These are phyloP conservation scores for Andrena bucephala DNA, from an alignment of 2,888 invertebrate genomes.

Conservation along the genomic window DNA sequence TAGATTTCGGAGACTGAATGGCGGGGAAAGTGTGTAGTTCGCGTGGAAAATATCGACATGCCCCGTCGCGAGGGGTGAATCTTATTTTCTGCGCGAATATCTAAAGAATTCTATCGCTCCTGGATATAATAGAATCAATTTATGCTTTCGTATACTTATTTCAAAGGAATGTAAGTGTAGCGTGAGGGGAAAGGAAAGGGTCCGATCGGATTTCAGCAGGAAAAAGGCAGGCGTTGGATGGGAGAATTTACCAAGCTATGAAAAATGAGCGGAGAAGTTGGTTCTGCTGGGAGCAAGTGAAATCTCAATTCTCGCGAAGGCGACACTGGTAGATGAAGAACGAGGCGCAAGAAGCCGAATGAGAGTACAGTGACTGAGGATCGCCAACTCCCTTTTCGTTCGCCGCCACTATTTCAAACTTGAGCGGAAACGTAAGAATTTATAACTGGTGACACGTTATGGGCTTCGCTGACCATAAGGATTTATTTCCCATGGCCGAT, in stretches of 20 bases:
- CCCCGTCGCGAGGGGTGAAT: constrained; percentile 11
- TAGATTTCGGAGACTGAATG: constrained; percentile 45
- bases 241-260: constrained; percentile 11
- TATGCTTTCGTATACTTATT: no score
- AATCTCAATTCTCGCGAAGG: constrained; percentile 44
- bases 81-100: constrained; percentile 26
- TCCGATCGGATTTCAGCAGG: neutral
- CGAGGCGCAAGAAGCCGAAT: constrained; percentile 29
- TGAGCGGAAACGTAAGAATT: constrained; percentile 63
- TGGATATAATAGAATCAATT: neutral
- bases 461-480: constrained; percentile 52
- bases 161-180: neutral
- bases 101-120: neutral
- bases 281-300: constrained; percentile 8
- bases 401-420: constrained; percentile 53
- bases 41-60: constrained; percentile 19
- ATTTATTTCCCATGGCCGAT: constrained; percentile 60
- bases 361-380: constrained; percentile 37
- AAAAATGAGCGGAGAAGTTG: constrained; percentile 17
- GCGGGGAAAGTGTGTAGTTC: neutral
- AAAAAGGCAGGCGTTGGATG: constrained; percentile 1
- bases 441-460: constrained; percentile 70
- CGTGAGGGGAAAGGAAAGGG: neutral
- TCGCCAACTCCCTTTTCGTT: constrained; percentile 43
- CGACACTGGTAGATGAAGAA: constrained; percentile 7